Evolutionary conservation across 2,888 invertebrate species (phyloP).

Genomic region (Lydus trimaculatus): DNA sequence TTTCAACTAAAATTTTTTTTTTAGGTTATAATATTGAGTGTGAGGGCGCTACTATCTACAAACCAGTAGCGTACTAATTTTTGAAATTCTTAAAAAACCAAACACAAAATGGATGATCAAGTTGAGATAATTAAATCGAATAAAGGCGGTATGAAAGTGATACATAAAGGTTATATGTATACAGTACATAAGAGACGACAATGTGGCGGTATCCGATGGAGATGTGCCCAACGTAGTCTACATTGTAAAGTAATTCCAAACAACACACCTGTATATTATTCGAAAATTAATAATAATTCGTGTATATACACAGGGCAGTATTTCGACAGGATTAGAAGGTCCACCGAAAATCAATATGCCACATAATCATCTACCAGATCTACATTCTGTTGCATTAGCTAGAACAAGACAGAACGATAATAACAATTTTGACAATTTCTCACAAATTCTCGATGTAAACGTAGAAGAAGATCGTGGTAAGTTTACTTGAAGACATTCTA

Average conservation of each 20-base stretch:
- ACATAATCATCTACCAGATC: slow-evolving; percentile 61
- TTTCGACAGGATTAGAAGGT: slow-evolving; percentile 48
- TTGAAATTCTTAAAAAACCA: slow-evolving; percentile 10
- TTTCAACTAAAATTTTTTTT: too few relatives aligned
- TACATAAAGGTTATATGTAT: slow-evolving; percentile 62
- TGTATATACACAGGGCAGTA: slow-evolving; percentile 51
- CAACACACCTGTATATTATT: not conserved
- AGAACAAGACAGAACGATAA: slow-evolving; percentile 42
- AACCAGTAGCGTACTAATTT: not conserved
- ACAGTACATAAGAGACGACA: slow-evolving; percentile 60
- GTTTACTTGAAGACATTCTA: too few relatives aligned
- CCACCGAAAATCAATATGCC: slow-evolving; percentile 57
- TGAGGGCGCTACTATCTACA: not conserved
- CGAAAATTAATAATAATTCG: slow-evolving; percentile 11
- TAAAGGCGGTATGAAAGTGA: slow-evolving; percentile 62
- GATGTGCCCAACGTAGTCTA: slow-evolving; percentile 59
- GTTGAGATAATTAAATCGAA: slow-evolving; percentile 52
- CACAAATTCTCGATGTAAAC: slow-evolving; percentile 19
- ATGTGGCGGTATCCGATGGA: slow-evolving; percentile 60
- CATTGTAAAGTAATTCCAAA: slow-evolving; percentile 56
- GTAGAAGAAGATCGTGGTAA: slow-evolving; percentile 29
- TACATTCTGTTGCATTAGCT: slow-evolving; percentile 57
- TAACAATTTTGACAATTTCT: slow-evolving; percentile 15
- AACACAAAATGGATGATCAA: slow-evolving; percentile 22
- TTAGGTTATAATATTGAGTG: not conserved